Conservation (phyloP, 1,140 invertebrate genomes). For the Phenacoccus solenopsis region DNA sequence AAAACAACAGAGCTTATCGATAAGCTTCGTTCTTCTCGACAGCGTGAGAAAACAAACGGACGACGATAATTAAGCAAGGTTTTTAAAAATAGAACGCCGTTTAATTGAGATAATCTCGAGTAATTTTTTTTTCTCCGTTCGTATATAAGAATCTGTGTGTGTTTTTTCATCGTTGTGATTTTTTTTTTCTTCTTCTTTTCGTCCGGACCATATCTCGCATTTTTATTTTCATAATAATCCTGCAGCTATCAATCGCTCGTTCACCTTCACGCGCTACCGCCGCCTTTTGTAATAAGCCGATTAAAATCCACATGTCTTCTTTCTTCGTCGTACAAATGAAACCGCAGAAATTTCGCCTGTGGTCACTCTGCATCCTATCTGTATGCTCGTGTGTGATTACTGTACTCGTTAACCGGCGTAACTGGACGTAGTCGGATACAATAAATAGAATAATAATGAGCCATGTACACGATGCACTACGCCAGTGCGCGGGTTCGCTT, state of each 20-base stretch:
- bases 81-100: neutral
- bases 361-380: neutral
- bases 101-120: neutral
- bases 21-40: neutral
- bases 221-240: neutral
- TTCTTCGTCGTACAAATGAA: neutral
- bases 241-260: neutral
- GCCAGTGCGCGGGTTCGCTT: too few relatives aligned
- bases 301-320: neutral
- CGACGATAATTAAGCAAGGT: neutral
- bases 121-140: neutral
- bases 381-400: neutral
- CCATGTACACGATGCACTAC: too few relatives aligned
- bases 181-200: too few relatives aligned
- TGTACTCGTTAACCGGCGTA: neutral
- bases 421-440: neutral
- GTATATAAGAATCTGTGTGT: too few relatives aligned
- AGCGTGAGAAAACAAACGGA: neutral
- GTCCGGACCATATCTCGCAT: neutral
- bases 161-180: too few relatives aligned
- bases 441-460: conserved; percentile 3
- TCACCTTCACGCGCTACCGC: neutral
- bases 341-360: neutral
- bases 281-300: neutral
- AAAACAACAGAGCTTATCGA: neutral